Evolutionary conservation across 2,797 vertebrate species (phyloP).

Genomic region (Lacerta viridis): DNA sequence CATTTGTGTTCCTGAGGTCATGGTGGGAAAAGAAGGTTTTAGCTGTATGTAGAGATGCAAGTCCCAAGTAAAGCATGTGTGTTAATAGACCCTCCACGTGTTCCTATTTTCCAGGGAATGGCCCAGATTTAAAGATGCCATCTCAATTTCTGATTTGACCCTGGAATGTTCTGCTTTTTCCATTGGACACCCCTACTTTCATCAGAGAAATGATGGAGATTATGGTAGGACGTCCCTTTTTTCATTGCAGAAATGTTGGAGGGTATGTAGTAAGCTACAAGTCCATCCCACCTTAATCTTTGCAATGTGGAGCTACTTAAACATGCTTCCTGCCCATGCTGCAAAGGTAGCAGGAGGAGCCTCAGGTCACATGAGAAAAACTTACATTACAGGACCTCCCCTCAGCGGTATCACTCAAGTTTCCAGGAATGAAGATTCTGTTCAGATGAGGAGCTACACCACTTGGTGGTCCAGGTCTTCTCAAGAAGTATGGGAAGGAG

Average conservation of each 20-base stretch:
- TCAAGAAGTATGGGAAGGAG: neutral
- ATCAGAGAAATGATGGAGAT: too few relatives aligned
- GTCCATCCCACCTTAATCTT: neutral
- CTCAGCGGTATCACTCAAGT: neutral
- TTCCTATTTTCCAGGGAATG: too few relatives aligned
- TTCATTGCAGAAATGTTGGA: too few relatives aligned
- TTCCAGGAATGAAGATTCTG: neutral
- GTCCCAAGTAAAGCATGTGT: neutral
- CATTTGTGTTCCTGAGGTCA: neutral
- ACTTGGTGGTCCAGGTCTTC: neutral
- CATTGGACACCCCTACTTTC: too few relatives aligned
- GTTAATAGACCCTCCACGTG: too few relatives aligned
- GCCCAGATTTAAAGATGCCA: too few relatives aligned
- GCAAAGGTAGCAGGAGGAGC: neutral
- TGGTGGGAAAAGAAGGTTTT: neutral
- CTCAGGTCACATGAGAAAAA: neutral
- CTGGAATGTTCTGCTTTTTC: too few relatives aligned
- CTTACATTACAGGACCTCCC: neutral
- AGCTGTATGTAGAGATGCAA: neutral
- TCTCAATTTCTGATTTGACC: too few relatives aligned
- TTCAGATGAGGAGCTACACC: neutral
- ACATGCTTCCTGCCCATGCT: neutral
- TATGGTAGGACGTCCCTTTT: too few relatives aligned
- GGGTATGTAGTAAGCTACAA: neutral
- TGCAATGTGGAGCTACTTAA: neutral